phyloP scores from a whole-genome alignment of 92 coral and sea anemone genomes.

The Zoanthus sociatus region DNA sequence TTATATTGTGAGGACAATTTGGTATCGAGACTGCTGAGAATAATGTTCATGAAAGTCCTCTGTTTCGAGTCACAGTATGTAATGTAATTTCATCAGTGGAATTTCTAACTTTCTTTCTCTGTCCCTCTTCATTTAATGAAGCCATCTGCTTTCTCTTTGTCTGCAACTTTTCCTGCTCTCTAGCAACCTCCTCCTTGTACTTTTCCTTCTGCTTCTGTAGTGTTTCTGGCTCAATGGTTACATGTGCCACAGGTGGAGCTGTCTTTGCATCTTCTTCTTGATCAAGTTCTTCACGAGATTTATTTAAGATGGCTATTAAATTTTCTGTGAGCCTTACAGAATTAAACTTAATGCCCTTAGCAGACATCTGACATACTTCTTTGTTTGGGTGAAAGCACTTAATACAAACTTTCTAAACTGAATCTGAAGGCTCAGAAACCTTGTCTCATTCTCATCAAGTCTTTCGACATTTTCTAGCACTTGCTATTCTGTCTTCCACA shows the following conservation, averaged over 20 bases:
- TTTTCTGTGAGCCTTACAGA: conserved; percentile 6
- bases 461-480: conserved; percentile 18
- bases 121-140: neutral
- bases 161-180: neutral
- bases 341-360: conserved; percentile 15
- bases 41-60: too few species aligned
- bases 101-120: neutral
- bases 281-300: neutral
- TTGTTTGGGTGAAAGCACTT: conserved; percentile 44
- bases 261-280: neutral
- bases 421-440: conserved; percentile 41
- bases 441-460: conserved; percentile 2
- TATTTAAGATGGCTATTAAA: conserved; percentile 9
- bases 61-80: too few species aligned
- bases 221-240: neutral
- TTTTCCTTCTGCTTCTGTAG: neutral
- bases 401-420: conserved; percentile 35
- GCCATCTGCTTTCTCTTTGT: conserved; percentile 8
- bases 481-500: conserved; percentile 37
- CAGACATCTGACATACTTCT: conserved; percentile 8
- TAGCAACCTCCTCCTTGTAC: conserved; percentile 18
- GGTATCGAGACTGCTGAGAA: too few species aligned
- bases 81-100: neutral
- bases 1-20: too few species aligned
- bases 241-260: neutral